A percentile compares a stretch with the other conserved stretches of the same genome.
Conservation (phyloP, 2,888 invertebrate genomes). For the Adelphocoris suturalis region DNA sequence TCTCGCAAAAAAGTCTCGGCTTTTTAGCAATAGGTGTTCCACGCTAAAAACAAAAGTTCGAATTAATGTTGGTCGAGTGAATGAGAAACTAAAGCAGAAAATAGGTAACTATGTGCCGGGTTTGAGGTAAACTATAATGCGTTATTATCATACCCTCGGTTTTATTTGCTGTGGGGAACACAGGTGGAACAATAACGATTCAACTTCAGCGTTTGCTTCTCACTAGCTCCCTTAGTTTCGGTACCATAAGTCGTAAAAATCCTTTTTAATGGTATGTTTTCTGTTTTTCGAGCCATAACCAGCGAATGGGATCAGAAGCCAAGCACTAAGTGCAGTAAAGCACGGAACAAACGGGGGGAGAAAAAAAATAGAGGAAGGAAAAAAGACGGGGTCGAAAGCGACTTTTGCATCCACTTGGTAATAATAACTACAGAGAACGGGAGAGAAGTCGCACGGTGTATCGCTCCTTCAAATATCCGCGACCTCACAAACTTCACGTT, state of each 20-base stretch:
- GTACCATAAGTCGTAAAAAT: conserved; percentile 11
- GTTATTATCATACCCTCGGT: conserved; percentile 15
- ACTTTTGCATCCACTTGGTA: conserved; percentile 18
- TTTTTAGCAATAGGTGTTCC: too few species aligned
- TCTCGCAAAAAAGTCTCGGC: too few species aligned
- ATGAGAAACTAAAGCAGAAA: neutral
- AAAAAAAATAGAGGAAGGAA: neutral
- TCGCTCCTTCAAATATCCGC: conserved; percentile 11
- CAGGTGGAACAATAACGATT: conserved; percentile 8
- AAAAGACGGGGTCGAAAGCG: conserved; percentile 10
- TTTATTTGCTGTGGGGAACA: neutral
- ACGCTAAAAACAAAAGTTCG: too few species aligned
- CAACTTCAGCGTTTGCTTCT: conserved; percentile 31
- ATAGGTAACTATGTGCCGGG: neutral
- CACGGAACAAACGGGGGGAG: neutral
- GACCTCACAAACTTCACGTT: conserved; percentile 38
- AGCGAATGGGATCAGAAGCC: conserved; percentile 27
- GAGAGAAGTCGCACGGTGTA: neutral
- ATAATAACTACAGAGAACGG: conserved; percentile 1
- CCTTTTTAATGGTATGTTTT: conserved; percentile 26
- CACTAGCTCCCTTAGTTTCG: conserved; percentile 26
- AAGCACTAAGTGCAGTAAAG: conserved; percentile 42
- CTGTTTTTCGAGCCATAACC: conserved; percentile 36
- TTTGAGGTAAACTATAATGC: conserved; percentile 5
- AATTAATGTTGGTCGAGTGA: neutral